Evolutionary conservation across 2,888 invertebrate species (phyloP).

Genomic region (Caenorhabditis zanzibari): DNA sequence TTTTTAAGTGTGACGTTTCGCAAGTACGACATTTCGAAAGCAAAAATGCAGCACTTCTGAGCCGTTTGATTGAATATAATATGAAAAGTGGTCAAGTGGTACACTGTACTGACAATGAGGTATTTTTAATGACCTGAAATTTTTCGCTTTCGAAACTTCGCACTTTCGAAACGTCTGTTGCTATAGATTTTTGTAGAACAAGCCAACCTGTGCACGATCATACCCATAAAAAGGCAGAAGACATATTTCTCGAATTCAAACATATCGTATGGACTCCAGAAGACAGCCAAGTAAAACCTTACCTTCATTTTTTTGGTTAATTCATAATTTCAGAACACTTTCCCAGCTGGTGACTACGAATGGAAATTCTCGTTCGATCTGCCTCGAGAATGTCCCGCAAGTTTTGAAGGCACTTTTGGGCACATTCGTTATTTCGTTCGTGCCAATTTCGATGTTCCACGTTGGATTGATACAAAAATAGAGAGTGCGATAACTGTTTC

Average conservation of each 20-base stretch:
- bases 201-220: background rate
- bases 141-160: too few species aligned
- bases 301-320: too few species aligned
- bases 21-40: too few species aligned
- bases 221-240: conserved; percentile 32
- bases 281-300: conserved; percentile 8
- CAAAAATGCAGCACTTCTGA: too few species aligned
- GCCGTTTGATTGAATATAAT: too few species aligned
- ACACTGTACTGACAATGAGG: too few species aligned
- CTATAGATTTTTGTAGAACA: conserved; percentile 22
- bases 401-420: conserved; percentile 51
- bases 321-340: conserved; percentile 27
- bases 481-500: conserved; percentile 39
- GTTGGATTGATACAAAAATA: conserved; percentile 2
- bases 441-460: conserved; percentile 47
- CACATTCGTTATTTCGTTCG: conserved; percentile 49
- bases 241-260: conserved; percentile 33
- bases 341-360: conserved; percentile 61
- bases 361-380: conserved; percentile 62
- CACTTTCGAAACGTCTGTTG: too few species aligned
- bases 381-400: conserved; percentile 46
- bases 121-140: too few species aligned
- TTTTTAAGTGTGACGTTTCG: background rate
- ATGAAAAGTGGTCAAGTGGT: too few species aligned
- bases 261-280: conserved; percentile 50